Conservation (phyloP, 2,888 invertebrate species). For the Tetragnatha montana region DNA sequence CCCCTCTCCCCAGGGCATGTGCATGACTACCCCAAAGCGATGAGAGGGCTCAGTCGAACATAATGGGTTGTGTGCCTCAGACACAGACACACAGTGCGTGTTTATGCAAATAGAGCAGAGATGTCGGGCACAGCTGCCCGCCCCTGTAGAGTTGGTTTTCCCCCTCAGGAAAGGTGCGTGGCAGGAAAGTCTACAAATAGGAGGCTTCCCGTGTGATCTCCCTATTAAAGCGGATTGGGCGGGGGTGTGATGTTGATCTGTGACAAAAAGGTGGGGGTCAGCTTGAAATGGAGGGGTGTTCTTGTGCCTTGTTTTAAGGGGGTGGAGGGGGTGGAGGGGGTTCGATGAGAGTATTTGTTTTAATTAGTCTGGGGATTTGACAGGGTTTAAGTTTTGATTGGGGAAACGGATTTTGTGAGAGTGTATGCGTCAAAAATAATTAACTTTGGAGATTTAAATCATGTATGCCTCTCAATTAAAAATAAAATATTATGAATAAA, state of each 20-base stretch:
- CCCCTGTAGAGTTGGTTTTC: conserved; percentile 33
- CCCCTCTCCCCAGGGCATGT: conserved; percentile 1
- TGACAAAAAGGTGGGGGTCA: conserved; percentile 40
- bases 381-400: too few relatives aligned
- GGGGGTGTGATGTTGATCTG: conserved; percentile 6
- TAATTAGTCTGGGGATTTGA: not conserved
- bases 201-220: conserved; percentile 46
- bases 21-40: conserved; percentile 25
- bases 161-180: conserved; percentile 33
- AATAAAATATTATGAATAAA: too few relatives aligned
- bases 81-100: conserved; percentile 51
- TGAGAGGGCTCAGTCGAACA: not conserved
- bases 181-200: conserved; percentile 61
- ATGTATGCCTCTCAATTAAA: too few relatives aligned
- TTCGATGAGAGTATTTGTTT: not conserved
- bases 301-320: not conserved
- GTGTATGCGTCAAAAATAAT: too few relatives aligned
- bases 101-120: conserved; percentile 60
- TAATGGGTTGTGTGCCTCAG: conserved; percentile 49
- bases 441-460: too few relatives aligned
- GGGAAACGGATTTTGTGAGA: too few relatives aligned
- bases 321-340: not conserved
- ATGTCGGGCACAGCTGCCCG: conserved; percentile 61
- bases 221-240: conserved; percentile 61
- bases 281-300: conserved; percentile 38